Conservation (phyloP, 2,113 vertebrate genomes). For the Brachirus orientalis region DNA sequence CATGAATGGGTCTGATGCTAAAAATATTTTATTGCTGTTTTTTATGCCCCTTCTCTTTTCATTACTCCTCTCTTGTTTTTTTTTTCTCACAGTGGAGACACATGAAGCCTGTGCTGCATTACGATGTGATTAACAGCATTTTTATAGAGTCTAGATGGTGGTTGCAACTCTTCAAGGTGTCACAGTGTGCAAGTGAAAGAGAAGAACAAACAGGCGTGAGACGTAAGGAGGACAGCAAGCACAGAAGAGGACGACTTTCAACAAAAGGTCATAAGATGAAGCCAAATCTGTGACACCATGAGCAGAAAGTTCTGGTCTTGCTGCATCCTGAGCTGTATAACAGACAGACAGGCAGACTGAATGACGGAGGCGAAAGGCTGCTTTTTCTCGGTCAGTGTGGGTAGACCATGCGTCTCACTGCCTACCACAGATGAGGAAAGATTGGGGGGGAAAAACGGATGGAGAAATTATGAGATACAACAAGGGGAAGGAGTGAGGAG, state of each 20-base stretch:
- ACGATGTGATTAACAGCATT: constrained; percentile 24
- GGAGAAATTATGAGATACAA: constrained; percentile 15
- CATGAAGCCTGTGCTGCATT: constrained; percentile 32
- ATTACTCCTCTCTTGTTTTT: constrained; percentile 37
- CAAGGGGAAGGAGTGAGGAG: neutral
- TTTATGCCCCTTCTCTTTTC: constrained; percentile 52
- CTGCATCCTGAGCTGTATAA: constrained; percentile 47
- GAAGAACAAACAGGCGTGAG: neutral
- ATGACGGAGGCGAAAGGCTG: constrained; percentile 51
- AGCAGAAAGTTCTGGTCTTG: constrained; percentile 7
- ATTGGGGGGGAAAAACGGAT: neutral
- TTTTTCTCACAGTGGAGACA: constrained; percentile 19
- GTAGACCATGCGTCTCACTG: constrained; percentile 69
- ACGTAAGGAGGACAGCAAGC: neutral
- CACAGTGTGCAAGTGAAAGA: constrained; percentile 29
- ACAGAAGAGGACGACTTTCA: neutral
- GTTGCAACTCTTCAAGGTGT: constrained; percentile 38
- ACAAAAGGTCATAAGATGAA: constrained; percentile 22
- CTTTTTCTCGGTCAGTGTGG: constrained; percentile 65
- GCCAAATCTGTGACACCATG: constrained; percentile 16
- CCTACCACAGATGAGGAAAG: constrained; percentile 51
- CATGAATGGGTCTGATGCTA: constrained; percentile 69
- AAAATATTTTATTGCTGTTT: constrained; percentile 72
- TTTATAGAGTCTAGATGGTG: constrained; percentile 29
- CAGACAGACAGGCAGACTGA: constrained; percentile 58